A percentile compares a stretch with the other conserved stretches of the same genome.
Conservation (phyloP, 2,797 vertebrate genomes). For the Gambelia wislizenii region DNA sequence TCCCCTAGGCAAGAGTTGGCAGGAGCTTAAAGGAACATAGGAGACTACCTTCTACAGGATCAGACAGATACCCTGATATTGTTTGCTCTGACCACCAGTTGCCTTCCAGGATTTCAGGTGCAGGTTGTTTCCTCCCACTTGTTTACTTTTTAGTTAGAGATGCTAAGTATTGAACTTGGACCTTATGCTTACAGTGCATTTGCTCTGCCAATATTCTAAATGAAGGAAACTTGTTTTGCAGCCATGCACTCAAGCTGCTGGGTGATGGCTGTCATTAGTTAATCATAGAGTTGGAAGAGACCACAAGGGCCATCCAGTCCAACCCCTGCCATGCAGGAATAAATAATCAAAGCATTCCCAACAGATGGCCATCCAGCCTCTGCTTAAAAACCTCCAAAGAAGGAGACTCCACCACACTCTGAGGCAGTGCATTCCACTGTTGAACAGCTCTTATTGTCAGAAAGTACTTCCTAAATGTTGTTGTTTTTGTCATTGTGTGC, state of each 20-base stretch:
- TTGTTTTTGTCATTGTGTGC: no score
- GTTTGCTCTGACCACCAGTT: neutral
- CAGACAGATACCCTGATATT: neutral
- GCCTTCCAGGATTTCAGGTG: neutral
- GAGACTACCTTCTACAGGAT: neutral
- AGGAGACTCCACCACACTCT: no score
- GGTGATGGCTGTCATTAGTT: neutral
- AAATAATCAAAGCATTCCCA: no score
- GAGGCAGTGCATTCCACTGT: no score
- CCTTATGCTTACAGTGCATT: neutral
- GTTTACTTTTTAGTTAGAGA: no score
- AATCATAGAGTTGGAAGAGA: no score
- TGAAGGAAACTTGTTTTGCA: neutral
- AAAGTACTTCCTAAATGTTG: no score
- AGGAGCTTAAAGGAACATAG: neutral
- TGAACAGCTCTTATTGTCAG: no score
- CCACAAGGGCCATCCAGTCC: no score
- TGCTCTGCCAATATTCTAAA: neutral
- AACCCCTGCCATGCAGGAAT: no score
- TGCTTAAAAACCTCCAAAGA: no score
- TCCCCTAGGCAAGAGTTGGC: neutral
- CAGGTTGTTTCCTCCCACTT: neutral
- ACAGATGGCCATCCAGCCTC: no score
- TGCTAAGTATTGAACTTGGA: neutral
- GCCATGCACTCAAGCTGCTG: neutral